Percentiles rank a stretch among this genome's conserved stretches.
Conservation (phyloP, 1,140 invertebrate species). For the Globodera rostochiensis region DNA sequence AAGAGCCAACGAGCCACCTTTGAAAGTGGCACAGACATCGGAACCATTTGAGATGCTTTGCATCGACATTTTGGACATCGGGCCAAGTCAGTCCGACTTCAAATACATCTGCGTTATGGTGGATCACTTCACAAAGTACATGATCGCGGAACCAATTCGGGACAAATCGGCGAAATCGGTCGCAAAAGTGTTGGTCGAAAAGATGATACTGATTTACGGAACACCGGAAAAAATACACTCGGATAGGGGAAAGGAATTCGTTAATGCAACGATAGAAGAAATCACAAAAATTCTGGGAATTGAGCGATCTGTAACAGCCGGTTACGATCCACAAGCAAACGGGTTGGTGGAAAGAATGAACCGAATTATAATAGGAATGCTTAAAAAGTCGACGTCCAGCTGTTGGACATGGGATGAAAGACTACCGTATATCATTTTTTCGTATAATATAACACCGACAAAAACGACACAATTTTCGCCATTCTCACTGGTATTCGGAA, state of each 20-base stretch:
- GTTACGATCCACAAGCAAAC: constrained; percentile 10
- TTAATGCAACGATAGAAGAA: constrained; percentile 4
- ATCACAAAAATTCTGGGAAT: neutral
- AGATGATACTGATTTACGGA: constrained; percentile 11
- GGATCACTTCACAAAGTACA: neutral
- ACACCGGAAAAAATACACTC: constrained; percentile 10
- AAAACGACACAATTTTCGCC: constrained; percentile 22
- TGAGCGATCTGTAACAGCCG: neutral
- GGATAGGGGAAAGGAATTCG: constrained; percentile 13
- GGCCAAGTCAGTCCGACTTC: neutral
- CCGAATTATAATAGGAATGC: constrained; percentile 17
- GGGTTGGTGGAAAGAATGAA: neutral
- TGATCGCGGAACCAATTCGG: neutral
- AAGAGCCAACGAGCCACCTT: no score
- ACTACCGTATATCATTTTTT: constrained; percentile 12
- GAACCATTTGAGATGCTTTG: neutral
- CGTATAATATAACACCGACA: constrained; percentile 11
- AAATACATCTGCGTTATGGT: neutral
- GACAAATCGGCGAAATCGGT: constrained; percentile 10
- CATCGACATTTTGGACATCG: neutral
- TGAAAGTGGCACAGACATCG: no score
- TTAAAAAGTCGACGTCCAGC: neutral
- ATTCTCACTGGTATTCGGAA: constrained; percentile 6
- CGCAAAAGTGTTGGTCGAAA: neutral
- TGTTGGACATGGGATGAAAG: constrained; percentile 14